Evolutionary conservation across 2,113 vertebrate species (phyloP).

Genomic region (Serilophus lunatus): DNA sequence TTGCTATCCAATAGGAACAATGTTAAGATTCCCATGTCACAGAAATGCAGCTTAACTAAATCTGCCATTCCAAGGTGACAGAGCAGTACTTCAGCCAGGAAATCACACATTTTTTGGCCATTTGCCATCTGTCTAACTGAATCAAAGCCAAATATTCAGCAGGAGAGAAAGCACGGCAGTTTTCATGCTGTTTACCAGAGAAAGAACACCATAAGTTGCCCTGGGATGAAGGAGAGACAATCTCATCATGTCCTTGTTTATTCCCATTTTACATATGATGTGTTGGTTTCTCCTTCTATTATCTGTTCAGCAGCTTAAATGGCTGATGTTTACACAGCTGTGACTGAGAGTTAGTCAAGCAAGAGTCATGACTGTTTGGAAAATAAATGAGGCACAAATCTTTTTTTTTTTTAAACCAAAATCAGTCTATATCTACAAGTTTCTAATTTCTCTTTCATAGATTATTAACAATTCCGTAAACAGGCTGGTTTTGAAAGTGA

Average conservation of each 20-base stretch:
- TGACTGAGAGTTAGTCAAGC: conserved; percentile 49
- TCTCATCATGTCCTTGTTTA: conserved; percentile 32
- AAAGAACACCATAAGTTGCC: conserved; percentile 4
- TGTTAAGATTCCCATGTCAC: neutral
- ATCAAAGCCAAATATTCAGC: neutral
- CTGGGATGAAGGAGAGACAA: conserved; percentile 2
- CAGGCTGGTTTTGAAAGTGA: neutral
- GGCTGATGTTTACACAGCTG: conserved; percentile 74
- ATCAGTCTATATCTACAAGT: conserved; percentile 19
- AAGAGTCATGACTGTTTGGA: conserved; percentile 45
- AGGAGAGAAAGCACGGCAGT: neutral
- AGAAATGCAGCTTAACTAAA: neutral
- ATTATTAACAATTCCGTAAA: conserved; percentile 39
- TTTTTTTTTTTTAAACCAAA: neutral
- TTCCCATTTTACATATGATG: conserved; percentile 33
- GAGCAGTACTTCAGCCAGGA: neutral
- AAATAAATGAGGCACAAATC: conserved; percentile 58
- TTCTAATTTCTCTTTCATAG: neutral
- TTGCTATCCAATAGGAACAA: neutral
- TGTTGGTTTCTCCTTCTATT: conserved; percentile 40
- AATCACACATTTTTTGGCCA: conserved; percentile 34
- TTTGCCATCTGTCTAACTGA: neutral
- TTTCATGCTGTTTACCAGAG: neutral
- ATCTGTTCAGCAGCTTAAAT: conserved; percentile 49
- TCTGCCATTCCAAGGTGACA: conserved; percentile 15